Percentiles rank a stretch among this genome's conserved stretches.
These are phyloP conservation scores for Dioctria linearis DNA, from an alignment of 2,888 invertebrate species.

Conservation along the genomic window DNA sequence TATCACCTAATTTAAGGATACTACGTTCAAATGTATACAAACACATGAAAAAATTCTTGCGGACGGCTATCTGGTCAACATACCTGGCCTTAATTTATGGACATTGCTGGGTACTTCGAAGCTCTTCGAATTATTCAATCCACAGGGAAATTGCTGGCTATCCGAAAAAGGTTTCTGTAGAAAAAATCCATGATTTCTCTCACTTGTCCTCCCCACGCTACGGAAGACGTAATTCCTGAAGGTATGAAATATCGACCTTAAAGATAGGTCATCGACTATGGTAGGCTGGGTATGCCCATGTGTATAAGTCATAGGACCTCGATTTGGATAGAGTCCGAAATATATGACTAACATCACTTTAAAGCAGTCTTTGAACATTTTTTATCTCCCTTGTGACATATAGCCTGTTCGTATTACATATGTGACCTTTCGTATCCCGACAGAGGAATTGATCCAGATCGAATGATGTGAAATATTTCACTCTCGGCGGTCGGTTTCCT, in stretches of 20 bases:
- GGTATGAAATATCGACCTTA: conserved; percentile 60
- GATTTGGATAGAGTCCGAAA: conserved; percentile 56
- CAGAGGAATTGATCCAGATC: neutral
- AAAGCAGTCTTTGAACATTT: conserved; percentile 53
- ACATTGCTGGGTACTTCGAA: conserved; percentile 70
- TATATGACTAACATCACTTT: conserved; percentile 58
- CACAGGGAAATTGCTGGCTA: conserved; percentile 64
- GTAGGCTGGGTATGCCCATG: conserved; percentile 56
- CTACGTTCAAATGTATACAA: neutral
- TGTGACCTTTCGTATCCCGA: conserved; percentile 1
- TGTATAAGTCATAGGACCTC: conserved; percentile 49
- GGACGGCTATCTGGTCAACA: conserved; percentile 12
- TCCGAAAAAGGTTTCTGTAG: conserved; percentile 60
- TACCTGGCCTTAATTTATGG: conserved; percentile 71
- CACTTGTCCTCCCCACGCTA: conserved; percentile 59
- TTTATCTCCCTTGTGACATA: conserved; percentile 37
- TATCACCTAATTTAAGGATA: conserved; percentile 68
- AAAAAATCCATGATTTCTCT: conserved; percentile 56
- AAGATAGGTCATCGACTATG: conserved; percentile 58
- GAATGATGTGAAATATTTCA: conserved; percentile 6
- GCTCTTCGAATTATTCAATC: conserved; percentile 61
- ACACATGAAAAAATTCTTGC: neutral
- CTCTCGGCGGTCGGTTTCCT: conserved; percentile 15
- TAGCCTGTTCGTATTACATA: conserved; percentile 6
- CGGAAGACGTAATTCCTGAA: conserved; percentile 60